A percentile compares a stretch with the other conserved stretches of the same genome.
Evolutionary conservation across 2,113 vertebrate species (phyloP).

Genomic region (Apeltes quadracus): DNA sequence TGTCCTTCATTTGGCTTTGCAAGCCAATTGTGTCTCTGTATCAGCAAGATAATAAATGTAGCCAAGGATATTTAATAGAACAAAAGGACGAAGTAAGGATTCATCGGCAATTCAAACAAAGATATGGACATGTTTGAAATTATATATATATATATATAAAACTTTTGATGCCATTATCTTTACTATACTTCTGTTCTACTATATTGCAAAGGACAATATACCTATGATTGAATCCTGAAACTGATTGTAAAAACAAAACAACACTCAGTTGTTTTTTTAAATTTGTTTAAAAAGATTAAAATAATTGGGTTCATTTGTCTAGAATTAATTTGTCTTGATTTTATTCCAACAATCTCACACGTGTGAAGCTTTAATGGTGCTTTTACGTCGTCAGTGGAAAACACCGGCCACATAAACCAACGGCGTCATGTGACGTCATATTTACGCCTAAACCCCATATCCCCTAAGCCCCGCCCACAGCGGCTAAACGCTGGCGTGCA

Average conservation of each 20-base stretch:
- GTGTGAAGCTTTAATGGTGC: neutral
- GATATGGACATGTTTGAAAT: no score
- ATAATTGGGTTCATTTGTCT: neutral
- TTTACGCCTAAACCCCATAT: constrained; percentile 2
- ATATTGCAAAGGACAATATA: neutral
- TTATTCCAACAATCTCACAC: neutral
- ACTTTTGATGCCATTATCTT: no score
- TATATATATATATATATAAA: no score
- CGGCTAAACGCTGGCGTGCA: neutral
- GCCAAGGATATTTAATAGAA: no score
- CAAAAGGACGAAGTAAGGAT: no score
- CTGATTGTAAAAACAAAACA: neutral
- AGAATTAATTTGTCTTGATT: neutral
- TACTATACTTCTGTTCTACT: neutral
- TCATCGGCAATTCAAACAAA: no score
- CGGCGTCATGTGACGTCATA: neutral
- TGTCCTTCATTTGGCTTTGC: constrained; percentile 47
- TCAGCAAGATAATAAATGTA: neutral
- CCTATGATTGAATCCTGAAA: neutral
- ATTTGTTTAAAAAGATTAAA: neutral
- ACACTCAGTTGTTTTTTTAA: neutral
- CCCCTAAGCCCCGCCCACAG: neutral
- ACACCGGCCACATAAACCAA: neutral
- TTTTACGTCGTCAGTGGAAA: neutral
- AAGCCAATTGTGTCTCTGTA: constrained; percentile 10